Evolutionary conservation across 2,113 vertebrate genomes (phyloP).

Genomic region (Hippocampus comes): DNA sequence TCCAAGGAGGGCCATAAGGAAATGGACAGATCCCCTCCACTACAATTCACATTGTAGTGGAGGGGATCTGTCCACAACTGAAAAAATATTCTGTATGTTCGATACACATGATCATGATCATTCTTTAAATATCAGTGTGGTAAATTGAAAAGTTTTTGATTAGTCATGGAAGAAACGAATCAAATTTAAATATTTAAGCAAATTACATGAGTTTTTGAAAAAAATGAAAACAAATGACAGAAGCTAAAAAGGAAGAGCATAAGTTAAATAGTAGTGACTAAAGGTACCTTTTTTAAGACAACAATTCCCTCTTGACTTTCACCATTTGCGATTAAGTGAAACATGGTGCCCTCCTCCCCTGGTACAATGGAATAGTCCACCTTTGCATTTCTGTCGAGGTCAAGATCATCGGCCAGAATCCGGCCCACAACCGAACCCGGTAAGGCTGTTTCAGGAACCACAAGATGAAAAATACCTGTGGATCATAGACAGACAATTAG

Average conservation of each 20-base stretch:
- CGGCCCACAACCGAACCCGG: slow-evolving; percentile 83
- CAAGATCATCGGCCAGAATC: slow-evolving; percentile 86
- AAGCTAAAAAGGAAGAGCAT: background rate
- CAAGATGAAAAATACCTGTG: slow-evolving; percentile 88
- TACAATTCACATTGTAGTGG: too few species aligned
- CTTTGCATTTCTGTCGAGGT: slow-evolving; percentile 83
- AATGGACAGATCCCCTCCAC: too few species aligned
- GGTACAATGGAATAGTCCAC: slow-evolving; percentile 88
- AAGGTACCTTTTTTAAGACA: slow-evolving; percentile 83
- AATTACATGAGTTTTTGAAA: too few species aligned
- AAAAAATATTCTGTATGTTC: too few species aligned
- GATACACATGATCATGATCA: too few species aligned
- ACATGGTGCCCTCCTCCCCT: slow-evolving; percentile 85
- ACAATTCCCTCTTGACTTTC: slow-evolving; percentile 82
- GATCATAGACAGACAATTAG: background rate
- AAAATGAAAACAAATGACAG: background rate
- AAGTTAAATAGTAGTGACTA: background rate
- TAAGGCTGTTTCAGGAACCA: slow-evolving; percentile 81
- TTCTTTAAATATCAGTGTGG: too few species aligned
- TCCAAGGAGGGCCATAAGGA: too few species aligned
- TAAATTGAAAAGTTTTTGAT: too few species aligned
- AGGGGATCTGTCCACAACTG: too few species aligned
- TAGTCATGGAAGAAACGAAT: too few species aligned
- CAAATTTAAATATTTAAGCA: too few species aligned
- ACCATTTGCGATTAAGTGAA: slow-evolving; percentile 82